Percentiles rank a stretch among this genome's conserved stretches.
Conservation (phyloP, 1,140 invertebrate species). For the Venustaconcha ellipsiformis region DNA sequence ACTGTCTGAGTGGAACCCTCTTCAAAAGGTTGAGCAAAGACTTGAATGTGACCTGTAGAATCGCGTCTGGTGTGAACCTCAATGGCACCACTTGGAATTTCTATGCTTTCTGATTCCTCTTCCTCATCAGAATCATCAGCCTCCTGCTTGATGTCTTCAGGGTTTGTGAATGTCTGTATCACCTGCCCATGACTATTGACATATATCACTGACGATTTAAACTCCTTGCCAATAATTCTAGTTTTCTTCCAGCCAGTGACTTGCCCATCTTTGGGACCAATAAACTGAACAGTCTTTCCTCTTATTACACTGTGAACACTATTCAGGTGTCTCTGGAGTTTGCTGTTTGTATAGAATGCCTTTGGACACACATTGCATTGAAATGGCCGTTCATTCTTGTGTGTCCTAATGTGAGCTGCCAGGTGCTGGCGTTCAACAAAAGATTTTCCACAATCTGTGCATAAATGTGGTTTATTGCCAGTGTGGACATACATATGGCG, state of each 20-base stretch:
- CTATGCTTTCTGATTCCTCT: too few species aligned
- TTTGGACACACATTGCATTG: constrained; percentile 21
- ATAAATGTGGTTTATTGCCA: constrained; percentile 10
- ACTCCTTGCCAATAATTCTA: too few species aligned
- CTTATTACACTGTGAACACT: constrained; percentile 22
- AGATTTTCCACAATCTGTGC: constrained; percentile 17
- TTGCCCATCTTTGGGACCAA: constrained; percentile 13
- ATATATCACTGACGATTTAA: too few species aligned
- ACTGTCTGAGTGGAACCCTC: too few species aligned
- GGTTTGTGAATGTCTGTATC: too few species aligned
- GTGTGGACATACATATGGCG: constrained; percentile 27
- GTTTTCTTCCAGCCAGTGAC: constrained; percentile 2
- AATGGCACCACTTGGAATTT: too few species aligned
- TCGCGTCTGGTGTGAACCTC: too few species aligned
- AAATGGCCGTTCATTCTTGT: constrained; percentile 25
- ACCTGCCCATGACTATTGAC: too few species aligned
- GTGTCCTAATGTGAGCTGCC: constrained; percentile 15
- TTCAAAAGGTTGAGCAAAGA: too few species aligned
- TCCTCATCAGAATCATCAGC: too few species aligned
- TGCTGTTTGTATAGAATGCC: constrained; percentile 16
- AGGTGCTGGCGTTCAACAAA: constrained; percentile 22
- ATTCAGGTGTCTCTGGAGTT: constrained; percentile 19
- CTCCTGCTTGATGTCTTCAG: too few species aligned
- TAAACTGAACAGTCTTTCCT: constrained; percentile 12
- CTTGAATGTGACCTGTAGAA: too few species aligned